Percentiles rank a stretch among this genome's conserved stretches.
These are phyloP conservation scores for Myotis planiceps DNA, from an alignment of 2,797 vertebrate species.

Conservation along the genomic window DNA sequence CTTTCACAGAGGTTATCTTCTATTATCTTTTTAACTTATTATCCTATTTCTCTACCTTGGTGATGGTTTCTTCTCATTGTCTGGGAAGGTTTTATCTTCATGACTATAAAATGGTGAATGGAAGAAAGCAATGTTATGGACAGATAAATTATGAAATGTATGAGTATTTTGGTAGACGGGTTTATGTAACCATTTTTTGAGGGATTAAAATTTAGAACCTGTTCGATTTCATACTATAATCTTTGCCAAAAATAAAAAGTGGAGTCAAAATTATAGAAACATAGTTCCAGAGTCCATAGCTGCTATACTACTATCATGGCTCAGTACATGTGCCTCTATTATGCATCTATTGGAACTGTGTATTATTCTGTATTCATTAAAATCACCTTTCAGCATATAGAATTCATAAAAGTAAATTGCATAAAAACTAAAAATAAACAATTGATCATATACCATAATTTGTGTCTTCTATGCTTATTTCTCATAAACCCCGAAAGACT, in stretches of 20 bases:
- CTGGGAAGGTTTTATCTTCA: accelerated
- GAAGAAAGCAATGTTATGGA: neutral
- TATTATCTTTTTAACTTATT: neutral
- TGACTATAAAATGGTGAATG: neutral
- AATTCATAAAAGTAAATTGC: neutral
- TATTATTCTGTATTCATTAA: neutral
- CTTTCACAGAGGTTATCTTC: accelerated
- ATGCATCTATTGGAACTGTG: neutral
- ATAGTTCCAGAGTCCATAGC: accelerated
- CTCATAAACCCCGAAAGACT: neutral
- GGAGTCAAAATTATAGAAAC: neutral
- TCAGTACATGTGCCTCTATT: neutral
- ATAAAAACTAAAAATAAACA: slow-evolving; percentile 66
- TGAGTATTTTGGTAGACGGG: neutral
- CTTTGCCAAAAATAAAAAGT: neutral
- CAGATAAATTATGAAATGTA: neutral
- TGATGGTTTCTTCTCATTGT: neutral
- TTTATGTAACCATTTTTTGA: neutral
- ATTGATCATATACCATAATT: neutral
- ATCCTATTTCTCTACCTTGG: neutral
- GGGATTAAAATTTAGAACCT: neutral
- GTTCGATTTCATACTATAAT: neutral
- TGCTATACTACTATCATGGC: neutral
- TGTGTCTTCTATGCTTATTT: neutral
- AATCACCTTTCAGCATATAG: neutral